Evolutionary conservation across 2,888 invertebrate species (phyloP).

Genomic region (Cordylochernes scorpioides): DNA sequence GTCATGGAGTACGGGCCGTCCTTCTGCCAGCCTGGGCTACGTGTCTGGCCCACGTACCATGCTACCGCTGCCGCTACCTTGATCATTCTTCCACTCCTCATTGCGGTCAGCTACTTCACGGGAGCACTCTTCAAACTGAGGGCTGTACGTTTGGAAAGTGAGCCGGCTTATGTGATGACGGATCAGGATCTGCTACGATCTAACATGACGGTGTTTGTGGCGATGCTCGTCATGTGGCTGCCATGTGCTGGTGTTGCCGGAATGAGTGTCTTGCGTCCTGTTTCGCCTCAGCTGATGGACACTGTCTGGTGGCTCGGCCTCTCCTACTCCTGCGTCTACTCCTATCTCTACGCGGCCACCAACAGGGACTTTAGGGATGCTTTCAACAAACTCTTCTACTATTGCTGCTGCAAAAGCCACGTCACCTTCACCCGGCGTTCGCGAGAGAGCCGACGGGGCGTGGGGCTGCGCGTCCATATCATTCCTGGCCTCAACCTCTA

Average conservation of each 20-base stretch:
- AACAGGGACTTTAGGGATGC: conserved; percentile 41
- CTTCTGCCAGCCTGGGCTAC: conserved; percentile 17
- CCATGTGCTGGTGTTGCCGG: conserved; percentile 27
- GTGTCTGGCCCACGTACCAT: conserved; percentile 22
- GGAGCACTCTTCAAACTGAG: conserved; percentile 20
- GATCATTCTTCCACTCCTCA: conserved; percentile 31
- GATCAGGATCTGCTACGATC: conserved; percentile 35
- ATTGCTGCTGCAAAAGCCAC: conserved; percentile 50
- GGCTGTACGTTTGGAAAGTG: conserved; percentile 7
- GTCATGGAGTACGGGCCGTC: conserved; percentile 23
- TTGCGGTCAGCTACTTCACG: conserved; percentile 28
- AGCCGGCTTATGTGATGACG: conserved; percentile 13
- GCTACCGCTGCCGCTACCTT: conserved; percentile 30
- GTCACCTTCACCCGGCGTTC: conserved; percentile 30
- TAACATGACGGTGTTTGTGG: conserved; percentile 35
- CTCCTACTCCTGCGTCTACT: conserved; percentile 38
- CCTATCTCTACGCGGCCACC: conserved; percentile 35
- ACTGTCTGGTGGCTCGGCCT: conserved; percentile 40
- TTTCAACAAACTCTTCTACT: conserved; percentile 43
- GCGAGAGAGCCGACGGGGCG: conserved; percentile 18
- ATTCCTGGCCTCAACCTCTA: conserved; percentile 41
- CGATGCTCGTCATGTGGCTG: conserved; percentile 37
- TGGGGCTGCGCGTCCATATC: conserved; percentile 35
- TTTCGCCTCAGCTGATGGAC: conserved; percentile 23
- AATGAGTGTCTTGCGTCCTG: conserved; percentile 4